Percentiles rank a stretch among this genome's conserved stretches.
Conservation (phyloP, 2,888 invertebrate species). For the Polyommatus iphigenia region DNA sequence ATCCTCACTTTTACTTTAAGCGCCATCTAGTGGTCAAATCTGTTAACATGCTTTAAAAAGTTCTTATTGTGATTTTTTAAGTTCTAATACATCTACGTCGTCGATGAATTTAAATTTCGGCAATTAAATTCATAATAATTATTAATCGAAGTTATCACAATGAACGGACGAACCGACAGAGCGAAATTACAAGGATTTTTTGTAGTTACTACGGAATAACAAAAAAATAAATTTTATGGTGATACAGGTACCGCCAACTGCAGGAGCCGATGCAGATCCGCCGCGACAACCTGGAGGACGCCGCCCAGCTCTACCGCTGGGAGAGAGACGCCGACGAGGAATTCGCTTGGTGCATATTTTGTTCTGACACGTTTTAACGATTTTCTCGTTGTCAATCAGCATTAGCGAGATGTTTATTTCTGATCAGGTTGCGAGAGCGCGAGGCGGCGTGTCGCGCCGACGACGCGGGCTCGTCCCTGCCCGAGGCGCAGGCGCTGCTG, state of each 20-base stretch:
- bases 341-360: slow-evolving; percentile 89
- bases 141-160: too few relatives aligned
- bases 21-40: too few relatives aligned
- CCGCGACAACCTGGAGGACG: slow-evolving; percentile 95
- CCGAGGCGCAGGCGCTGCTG: slow-evolving; percentile 91
- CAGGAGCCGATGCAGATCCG: slow-evolving; percentile 95
- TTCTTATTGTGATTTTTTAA: too few relatives aligned
- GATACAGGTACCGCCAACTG: slow-evolving; percentile 85
- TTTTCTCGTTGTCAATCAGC: background rate
- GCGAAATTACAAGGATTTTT: too few relatives aligned
- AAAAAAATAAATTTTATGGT: too few relatives aligned
- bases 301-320: slow-evolving; percentile 92
- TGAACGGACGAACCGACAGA: too few relatives aligned
- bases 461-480: slow-evolving; percentile 57
- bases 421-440: slow-evolving; percentile 60
- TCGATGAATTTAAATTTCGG: too few relatives aligned
- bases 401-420: background rate
- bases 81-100: too few relatives aligned
- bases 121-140: too few relatives aligned
- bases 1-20: too few relatives aligned
- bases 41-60: too few relatives aligned
- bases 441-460: slow-evolving; percentile 48
- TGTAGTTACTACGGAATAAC: too few relatives aligned
- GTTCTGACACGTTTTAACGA: background rate
- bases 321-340: slow-evolving; percentile 96